Conservation (phyloP, 2,888 invertebrate species). For the Linnaemya tessellans region DNA sequence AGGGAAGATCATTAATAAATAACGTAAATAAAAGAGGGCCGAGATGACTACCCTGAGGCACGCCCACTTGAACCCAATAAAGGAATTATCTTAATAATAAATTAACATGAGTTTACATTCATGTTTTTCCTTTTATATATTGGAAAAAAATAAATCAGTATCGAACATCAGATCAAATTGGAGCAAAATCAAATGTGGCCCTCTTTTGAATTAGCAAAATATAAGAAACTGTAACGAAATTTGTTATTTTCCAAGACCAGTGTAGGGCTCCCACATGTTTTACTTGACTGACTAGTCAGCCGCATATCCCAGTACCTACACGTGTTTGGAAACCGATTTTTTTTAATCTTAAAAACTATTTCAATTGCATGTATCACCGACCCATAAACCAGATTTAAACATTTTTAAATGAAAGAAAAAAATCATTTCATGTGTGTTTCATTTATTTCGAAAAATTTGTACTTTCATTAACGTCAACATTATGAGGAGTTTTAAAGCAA, state of each 20-base stretch:
- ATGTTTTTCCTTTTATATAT: too few species aligned
- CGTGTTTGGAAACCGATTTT: constrained; percentile 15
- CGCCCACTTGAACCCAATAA: too few species aligned
- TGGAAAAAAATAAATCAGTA: too few species aligned
- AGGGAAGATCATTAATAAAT: too few species aligned
- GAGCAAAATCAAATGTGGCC: too few species aligned
- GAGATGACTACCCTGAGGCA: too few species aligned
- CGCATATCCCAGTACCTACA: constrained; percentile 20
- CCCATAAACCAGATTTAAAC: constrained; percentile 38
- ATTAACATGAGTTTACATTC: too few species aligned
- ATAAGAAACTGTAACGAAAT: neutral
- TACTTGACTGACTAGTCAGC: constrained; percentile 28
- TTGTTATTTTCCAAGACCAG: neutral
- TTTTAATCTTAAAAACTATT: constrained; percentile 9
- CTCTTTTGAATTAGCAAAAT: neutral
- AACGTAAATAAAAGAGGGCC: too few species aligned
- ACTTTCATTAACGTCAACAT: constrained; percentile 39
- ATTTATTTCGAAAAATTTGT: constrained; percentile 10
- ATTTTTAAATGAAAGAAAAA: neutral
- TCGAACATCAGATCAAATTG: too few species aligned
- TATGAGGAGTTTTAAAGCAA: constrained; percentile 10
- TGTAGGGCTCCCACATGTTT: constrained; percentile 10
- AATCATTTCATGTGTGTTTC: constrained; percentile 5
- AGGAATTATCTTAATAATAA: too few species aligned
- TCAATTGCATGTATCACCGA: constrained; percentile 33